phyloP scores from a whole-genome alignment of 1,140 invertebrate genomes.

The Armadillidium nasatum region DNA sequence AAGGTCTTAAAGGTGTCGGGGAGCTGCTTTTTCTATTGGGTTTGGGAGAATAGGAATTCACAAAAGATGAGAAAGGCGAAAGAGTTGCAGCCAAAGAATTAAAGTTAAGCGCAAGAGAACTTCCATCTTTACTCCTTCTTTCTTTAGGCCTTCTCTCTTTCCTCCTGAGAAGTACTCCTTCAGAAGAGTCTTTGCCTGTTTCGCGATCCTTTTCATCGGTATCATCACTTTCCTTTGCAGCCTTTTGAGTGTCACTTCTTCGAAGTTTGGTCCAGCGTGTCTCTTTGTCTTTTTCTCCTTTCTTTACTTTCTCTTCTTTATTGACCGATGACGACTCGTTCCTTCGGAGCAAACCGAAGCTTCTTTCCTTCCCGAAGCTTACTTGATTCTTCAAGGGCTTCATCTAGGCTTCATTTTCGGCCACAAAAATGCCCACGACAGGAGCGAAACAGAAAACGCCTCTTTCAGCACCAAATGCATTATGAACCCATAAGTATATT shows the following conservation, averaged over 20 bases:
- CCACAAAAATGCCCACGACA: background rate
- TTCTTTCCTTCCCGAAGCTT: constrained; percentile 33
- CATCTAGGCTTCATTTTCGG: constrained; percentile 20
- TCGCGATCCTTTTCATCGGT: background rate
- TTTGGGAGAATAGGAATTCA: constrained; percentile 35
- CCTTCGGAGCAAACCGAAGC: constrained; percentile 31
- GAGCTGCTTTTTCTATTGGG: constrained; percentile 27
- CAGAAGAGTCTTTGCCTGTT: background rate
- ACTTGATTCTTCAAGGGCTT: constrained; percentile 32
- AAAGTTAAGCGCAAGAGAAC: constrained; percentile 26
- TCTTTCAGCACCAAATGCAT: background rate
- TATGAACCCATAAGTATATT: background rate
- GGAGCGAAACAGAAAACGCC: background rate
- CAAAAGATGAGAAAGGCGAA: constrained; percentile 38
- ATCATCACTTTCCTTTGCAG: background rate
- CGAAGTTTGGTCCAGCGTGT: background rate
- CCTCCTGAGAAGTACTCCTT: background rate
- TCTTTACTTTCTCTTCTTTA: constrained; percentile 22
- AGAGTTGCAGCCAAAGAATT: constrained; percentile 37
- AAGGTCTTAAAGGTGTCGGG: constrained; percentile 23
- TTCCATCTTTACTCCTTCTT: constrained; percentile 7
- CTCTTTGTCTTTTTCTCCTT: constrained; percentile 28
- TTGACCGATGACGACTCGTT: constrained; percentile 30
- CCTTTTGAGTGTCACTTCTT: background rate
- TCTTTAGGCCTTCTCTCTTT: constrained; percentile 14